These are phyloP conservation scores for Euglossa dilemma DNA, from an alignment of 1,140 invertebrate genomes.

Conservation along the genomic window DNA sequence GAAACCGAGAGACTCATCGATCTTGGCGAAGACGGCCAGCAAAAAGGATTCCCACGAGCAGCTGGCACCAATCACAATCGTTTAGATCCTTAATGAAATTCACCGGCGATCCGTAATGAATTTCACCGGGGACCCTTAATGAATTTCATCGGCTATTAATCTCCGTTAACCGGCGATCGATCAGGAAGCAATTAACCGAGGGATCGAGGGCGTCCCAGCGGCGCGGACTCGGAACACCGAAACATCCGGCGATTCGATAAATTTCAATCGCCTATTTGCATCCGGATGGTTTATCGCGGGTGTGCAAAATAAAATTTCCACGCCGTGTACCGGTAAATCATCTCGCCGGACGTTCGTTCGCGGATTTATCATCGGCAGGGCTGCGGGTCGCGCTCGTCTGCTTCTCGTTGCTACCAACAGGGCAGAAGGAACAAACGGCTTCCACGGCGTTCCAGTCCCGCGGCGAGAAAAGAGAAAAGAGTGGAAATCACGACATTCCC, in stretches of 20 bases:
- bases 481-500: slow-evolving; percentile 50
- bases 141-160: too few species aligned
- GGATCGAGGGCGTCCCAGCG: not conserved
- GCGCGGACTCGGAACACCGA: not conserved
- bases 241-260: slow-evolving; percentile 15
- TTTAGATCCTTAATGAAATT: not conserved
- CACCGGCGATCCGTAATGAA: too few species aligned
- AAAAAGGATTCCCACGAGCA: too few species aligned
- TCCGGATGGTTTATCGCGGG: slow-evolving; percentile 21
- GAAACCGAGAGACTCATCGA: too few species aligned
- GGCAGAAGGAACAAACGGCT: not conserved
- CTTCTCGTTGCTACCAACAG: not conserved
- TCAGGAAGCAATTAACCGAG: slow-evolving; percentile 9
- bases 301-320: slow-evolving; percentile 19
- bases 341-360: slow-evolving; percentile 9
- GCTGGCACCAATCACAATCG: not conserved
- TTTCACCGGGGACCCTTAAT: too few species aligned
- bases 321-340: slow-evolving; percentile 26
- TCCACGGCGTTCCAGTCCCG: not conserved
- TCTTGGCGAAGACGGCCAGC: too few species aligned
- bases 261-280: slow-evolving; percentile 25
- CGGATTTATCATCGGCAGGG: slow-evolving; percentile 35
- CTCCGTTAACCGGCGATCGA: not conserved
- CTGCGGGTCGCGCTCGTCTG: too few species aligned
- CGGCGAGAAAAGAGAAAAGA: slow-evolving; percentile 11